Percentiles rank a stretch among this genome's conserved stretches.
phyloP scores from a whole-genome alignment of 2,888 invertebrate genomes.

The Alviniconcha strummeri region DNA sequence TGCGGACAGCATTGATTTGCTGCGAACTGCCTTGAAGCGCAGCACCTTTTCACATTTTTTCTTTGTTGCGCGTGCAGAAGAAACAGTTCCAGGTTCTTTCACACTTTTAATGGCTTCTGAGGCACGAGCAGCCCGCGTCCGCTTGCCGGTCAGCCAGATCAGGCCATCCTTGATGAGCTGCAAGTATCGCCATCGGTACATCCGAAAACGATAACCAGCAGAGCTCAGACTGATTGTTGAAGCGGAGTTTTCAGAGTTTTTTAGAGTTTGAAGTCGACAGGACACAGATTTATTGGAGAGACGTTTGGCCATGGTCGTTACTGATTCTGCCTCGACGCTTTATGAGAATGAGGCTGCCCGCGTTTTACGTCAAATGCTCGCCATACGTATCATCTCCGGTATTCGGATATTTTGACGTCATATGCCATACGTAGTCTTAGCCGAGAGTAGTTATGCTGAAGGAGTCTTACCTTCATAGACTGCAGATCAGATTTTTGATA shows the following conservation, averaged over 20 bases:
- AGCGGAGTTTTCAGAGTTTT: not conserved
- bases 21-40: constrained; percentile 9
- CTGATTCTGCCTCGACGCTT: not conserved
- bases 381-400: too few relatives aligned
- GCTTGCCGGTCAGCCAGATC: constrained; percentile 23
- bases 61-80: not conserved
- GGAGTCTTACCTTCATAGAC: too few relatives aligned
- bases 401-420: not conserved
- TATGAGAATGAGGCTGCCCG: constrained; percentile 4
- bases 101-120: not conserved
- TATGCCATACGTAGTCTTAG: not conserved
- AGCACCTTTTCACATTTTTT: not conserved
- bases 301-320: not conserved
- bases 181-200: constrained; percentile 9
- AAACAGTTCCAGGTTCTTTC: not conserved
- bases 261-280: not conserved
- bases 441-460: too few relatives aligned
- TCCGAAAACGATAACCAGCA: not conserved
- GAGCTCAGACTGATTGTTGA: constrained; percentile 4
- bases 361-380: too few relatives aligned
- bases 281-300: not conserved
- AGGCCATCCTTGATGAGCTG: constrained; percentile 19
- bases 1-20: not conserved
- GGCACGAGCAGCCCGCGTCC: not conserved
- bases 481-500: too few relatives aligned